Conservation (phyloP, 2,888 invertebrate genomes). For the Melangyna quadrimaculata region DNA sequence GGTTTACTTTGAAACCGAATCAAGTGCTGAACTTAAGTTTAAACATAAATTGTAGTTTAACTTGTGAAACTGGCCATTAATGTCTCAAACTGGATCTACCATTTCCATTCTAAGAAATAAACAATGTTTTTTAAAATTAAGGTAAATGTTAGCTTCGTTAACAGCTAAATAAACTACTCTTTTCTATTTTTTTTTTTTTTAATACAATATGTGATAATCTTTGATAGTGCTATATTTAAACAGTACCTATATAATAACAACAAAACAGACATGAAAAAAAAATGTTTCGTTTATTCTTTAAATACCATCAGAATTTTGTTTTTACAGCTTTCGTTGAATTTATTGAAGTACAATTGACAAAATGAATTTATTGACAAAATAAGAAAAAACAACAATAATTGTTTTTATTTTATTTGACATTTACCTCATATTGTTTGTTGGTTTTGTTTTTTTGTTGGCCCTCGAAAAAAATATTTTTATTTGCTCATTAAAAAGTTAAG, state of each 20-base stretch:
- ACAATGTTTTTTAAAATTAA: background rate
- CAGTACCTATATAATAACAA: background rate
- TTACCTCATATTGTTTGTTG: background rate
- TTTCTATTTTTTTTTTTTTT: background rate
- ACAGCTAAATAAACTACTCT: background rate
- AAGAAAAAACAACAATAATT: background rate
- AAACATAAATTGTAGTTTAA: no score
- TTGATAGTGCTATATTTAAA: background rate
- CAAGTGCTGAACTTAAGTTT: no score
- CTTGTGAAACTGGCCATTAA: no score
- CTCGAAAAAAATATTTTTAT: background rate
- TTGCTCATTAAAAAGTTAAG: conserved; percentile 2
- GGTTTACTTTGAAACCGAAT: no score
- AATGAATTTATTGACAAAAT: background rate
- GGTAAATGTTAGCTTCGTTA: background rate
- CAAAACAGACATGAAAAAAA: conserved; percentile 7
- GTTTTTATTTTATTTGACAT: background rate
- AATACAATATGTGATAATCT: background rate
- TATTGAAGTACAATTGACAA: no score
- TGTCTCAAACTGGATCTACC: no score
- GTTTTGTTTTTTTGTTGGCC: background rate
- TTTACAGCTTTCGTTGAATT: background rate
- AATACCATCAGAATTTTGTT: background rate
- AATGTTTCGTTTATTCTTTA: background rate
- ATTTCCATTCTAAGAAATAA: background rate